Evolutionary conservation across 1,140 invertebrate genomes (phyloP), one percentile per base, ranked within the genome.

Genomic region (Maconellicoccus hirsutus): DNA sequence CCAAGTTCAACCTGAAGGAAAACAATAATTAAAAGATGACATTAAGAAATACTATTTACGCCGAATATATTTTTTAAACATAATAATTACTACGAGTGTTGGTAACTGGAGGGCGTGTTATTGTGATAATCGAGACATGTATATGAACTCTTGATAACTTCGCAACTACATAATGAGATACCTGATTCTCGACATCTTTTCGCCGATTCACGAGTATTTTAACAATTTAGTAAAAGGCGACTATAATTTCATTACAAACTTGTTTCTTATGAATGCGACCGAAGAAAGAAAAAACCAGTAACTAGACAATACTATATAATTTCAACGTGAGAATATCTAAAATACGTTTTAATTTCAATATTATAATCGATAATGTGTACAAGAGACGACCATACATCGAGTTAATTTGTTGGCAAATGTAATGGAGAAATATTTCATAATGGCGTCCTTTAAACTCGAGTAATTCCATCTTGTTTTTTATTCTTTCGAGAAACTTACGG

Each of bases 131-230:
- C 42, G n/a, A 52, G 2, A 8, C 6, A 16, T 12, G 29, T 33
- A 33, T 52, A 16, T 52, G 42, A 8, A 52, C 12, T 52, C 16
- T 52, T 52, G 16, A 33, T 52, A 52, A 52, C 42, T 52, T 52
- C 42, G 42, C 42, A 52, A 52, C 42, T 8, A 52, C n/a, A 12
- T 33, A 33, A 52, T 19, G 42, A 52, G 42, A 52, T 52, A 52
- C 42, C n/a, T 52, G 42, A 52, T 52, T 52, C 42, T 52, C 16
- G 42, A 14, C 42, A 52, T 52, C n/a, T 8, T 3, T 12, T 33
- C 42, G 42, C n/a, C 42, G 42, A 52, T 52, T 52, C n/a, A 52
- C n/a, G n/a, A 52, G 42, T 16, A 52, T 52, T 52, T 52, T 52
- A 52, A 52, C n/a, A 16, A 8, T 52, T 52, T 52, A 52, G 42